phyloP scores from a whole-genome alignment of 2,888 invertebrate species.

The Spatulosminthurus flaviceps region DNA sequence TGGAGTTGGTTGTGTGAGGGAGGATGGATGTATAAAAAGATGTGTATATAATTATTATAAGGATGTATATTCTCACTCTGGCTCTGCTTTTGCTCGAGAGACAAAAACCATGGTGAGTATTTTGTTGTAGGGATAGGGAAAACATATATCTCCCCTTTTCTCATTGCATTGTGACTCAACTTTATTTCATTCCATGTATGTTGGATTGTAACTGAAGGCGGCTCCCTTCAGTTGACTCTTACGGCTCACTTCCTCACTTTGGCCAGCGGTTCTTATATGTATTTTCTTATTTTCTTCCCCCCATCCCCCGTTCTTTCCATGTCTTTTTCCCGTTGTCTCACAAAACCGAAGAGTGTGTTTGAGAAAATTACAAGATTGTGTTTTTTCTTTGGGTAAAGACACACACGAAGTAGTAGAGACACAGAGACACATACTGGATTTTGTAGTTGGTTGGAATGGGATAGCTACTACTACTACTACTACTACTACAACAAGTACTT shows the following conservation, averaged over 20 bases:
- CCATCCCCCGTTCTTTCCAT: slow-evolving; percentile 7
- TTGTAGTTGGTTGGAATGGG: slow-evolving; percentile 30
- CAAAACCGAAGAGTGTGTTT: not conserved
- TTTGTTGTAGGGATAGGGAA: not conserved
- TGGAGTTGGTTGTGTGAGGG: too few relatives aligned
- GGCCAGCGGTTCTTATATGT: slow-evolving; percentile 15
- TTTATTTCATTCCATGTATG: not conserved
- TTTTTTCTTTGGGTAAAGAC: not conserved
- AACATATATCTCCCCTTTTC: not conserved
- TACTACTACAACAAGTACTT: too few relatives aligned
- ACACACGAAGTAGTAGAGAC: too few relatives aligned
- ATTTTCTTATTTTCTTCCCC: not conserved
- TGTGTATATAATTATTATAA: too few relatives aligned
- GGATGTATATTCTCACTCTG: too few relatives aligned
- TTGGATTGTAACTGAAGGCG: not conserved
- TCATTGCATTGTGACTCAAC: slow-evolving; percentile 20
- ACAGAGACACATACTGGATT: not conserved
- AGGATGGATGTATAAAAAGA: too few relatives aligned
- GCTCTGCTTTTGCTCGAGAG: not conserved
- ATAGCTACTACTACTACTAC: slow-evolving; percentile 19
- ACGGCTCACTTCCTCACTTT: slow-evolving; percentile 41
- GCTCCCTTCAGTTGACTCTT: slow-evolving; percentile 45
- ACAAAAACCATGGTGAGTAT: not conserved
- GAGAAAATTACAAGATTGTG: slow-evolving; percentile 12
- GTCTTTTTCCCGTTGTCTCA: not conserved